Conservation (phyloP, 1,140 invertebrate species). For the Bicyclus anynana region DNA sequence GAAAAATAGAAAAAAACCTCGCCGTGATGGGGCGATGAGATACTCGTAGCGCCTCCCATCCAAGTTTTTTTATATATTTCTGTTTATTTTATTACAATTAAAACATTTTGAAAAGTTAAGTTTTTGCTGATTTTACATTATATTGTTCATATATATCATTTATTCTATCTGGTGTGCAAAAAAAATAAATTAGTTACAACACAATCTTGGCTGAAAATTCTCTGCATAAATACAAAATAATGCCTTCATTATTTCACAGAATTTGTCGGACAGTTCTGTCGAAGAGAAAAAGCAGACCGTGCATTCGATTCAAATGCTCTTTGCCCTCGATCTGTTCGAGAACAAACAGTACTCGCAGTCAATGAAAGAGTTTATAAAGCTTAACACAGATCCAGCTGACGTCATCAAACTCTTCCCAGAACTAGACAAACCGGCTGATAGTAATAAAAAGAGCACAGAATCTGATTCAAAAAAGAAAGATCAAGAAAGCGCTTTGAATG, state of each 20-base stretch:
- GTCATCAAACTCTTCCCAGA: conserved; percentile 96
- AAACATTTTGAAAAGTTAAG: too few relatives aligned
- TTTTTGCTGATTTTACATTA: too few relatives aligned
- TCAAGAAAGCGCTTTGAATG: conserved; percentile 91
- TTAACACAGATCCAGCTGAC: conserved; percentile 94
- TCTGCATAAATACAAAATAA: too few relatives aligned
- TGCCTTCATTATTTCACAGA: conserved; percentile 53
- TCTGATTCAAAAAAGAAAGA: conserved; percentile 85
- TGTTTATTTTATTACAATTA: too few relatives aligned
- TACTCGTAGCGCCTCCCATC: too few relatives aligned
- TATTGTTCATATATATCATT: too few relatives aligned
- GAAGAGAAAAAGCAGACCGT: conserved; percentile 89
- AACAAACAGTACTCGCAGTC: conserved; percentile 92
- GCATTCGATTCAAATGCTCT: conserved; percentile 92
- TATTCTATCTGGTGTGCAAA: too few relatives aligned
- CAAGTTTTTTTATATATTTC: too few relatives aligned
- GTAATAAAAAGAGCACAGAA: conserved; percentile 35
- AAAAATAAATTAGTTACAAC: too few relatives aligned
- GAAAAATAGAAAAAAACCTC: too few relatives aligned
- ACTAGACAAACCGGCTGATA: conserved; percentile 81
- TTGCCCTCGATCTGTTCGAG: conserved; percentile 94
- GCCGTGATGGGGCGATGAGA: too few relatives aligned
- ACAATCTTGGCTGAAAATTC: too few relatives aligned
- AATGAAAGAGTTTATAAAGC: conserved; percentile 92
- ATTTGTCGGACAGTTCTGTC: conserved; percentile 88